These are phyloP conservation scores for Channa striata DNA, from an alignment of 2,797 vertebrate genomes.

Conservation along the genomic window DNA sequence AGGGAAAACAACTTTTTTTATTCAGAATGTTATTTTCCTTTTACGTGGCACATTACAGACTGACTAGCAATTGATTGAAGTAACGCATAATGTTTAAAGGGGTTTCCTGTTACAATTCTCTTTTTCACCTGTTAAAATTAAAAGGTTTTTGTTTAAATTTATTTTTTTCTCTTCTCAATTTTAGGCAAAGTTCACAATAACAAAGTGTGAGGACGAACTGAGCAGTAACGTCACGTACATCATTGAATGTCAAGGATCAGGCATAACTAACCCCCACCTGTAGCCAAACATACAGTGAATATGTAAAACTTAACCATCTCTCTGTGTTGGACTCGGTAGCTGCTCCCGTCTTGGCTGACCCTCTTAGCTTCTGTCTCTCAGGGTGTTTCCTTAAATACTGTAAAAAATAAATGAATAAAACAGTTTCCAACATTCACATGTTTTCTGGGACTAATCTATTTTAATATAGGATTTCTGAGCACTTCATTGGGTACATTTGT, in stretches of 20 bases:
- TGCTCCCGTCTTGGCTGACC: constrained; percentile 47
- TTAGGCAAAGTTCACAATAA: constrained; percentile 94
- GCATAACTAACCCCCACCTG: constrained; percentile 85
- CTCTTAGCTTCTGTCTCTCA: constrained; percentile 80
- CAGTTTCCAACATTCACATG: constrained; percentile 4
- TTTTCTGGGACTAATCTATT: background rate
- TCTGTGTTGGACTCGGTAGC: constrained; percentile 43
- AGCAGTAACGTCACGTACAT: constrained; percentile 85
- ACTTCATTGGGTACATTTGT: no score
- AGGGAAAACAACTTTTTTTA: no score
- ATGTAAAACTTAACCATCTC: background rate
- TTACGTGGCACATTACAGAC: no score
- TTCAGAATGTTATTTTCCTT: no score
- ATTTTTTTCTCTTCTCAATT: constrained; percentile 38
- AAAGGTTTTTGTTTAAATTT: background rate
- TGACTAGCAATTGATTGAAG: no score
- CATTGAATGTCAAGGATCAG: constrained; percentile 95
- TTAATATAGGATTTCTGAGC: background rate
- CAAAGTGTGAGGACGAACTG: constrained; percentile 89
- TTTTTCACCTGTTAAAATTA: no score
- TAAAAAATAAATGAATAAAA: constrained; percentile 68
- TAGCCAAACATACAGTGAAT: constrained; percentile 57
- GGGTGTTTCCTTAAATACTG: constrained; percentile 80
- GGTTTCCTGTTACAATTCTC: no score
- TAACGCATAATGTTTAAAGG: no score